Conservation (phyloP, 2,797 vertebrate genomes). For the Macropodus opercularis region DNA sequence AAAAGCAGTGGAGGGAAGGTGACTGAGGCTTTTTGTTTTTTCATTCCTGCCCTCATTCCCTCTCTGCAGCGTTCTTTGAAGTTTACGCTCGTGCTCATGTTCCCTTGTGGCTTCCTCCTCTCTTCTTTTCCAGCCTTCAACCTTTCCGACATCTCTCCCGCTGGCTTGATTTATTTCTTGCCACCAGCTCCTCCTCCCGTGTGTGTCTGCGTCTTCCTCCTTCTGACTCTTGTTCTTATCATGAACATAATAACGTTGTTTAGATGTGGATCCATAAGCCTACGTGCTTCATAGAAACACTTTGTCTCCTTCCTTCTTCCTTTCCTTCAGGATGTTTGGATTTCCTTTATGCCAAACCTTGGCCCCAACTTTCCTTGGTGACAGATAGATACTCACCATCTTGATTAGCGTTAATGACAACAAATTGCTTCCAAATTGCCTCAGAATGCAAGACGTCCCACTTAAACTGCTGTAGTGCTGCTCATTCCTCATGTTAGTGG, state of each 20-base stretch:
- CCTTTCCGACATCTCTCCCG: constrained; percentile 10
- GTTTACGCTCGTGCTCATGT: not conserved
- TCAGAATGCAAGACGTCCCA: constrained; percentile 24
- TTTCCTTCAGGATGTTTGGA: too few relatives aligned
- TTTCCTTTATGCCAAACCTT: not conserved
- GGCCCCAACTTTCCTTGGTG: not conserved
- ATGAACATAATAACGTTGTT: too few relatives aligned
- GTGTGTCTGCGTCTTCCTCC: not conserved
- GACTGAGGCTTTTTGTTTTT: constrained; percentile 15
- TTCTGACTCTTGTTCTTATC: not conserved
- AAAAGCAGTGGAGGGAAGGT: constrained; percentile 6
- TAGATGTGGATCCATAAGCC: not conserved
- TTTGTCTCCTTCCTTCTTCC: not conserved
- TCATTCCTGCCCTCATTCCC: not conserved
- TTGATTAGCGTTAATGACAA: constrained; percentile 30
- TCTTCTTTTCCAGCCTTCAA: not conserved
- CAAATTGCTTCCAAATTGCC: constrained; percentile 40
- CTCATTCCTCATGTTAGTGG: not conserved
- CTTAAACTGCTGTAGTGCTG: not conserved
- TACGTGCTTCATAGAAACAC: not conserved
- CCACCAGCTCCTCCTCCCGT: constrained; percentile 11
- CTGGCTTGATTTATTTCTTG: constrained; percentile 8
- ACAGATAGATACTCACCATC: not conserved
- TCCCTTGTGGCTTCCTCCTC: constrained; percentile 4
- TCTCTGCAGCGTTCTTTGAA: constrained; percentile 25